These are phyloP conservation scores for Sebastes itinus DNA, from an alignment of 2,797 vertebrate genomes.

Conservation along the genomic window DNA sequence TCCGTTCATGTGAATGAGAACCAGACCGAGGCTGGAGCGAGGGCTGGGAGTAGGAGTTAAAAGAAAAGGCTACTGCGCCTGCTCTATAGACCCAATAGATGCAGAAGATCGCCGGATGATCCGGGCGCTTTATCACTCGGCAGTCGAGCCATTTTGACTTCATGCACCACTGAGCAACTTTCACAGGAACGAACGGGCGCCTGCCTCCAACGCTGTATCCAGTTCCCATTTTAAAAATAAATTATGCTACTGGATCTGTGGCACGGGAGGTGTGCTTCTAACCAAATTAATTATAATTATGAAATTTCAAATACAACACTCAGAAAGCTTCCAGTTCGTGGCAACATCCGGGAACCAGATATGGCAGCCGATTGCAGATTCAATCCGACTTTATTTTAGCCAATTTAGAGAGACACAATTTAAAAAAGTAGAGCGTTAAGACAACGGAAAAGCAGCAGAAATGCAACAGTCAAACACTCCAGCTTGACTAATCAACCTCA, in stretches of 20 bases:
- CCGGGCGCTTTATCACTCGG: no score
- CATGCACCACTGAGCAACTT: no score
- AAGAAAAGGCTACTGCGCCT: no score
- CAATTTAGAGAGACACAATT: conserved; percentile 4
- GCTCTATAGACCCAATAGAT: no score
- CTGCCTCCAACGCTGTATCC: no score
- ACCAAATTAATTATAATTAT: neutral
- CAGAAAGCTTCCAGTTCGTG: conserved; percentile 14
- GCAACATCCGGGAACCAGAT: neutral
- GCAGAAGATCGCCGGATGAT: no score
- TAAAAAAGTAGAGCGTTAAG: neutral
- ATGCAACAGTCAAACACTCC: neutral
- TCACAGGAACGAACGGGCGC: no score
- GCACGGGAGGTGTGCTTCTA: neutral
- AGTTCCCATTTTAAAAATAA: neutral
- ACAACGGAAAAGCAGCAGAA: conserved; percentile 20
- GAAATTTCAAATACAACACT: neutral
- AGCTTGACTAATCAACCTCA: conserved; percentile 1
- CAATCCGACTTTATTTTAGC: conserved; percentile 26
- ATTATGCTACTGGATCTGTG: neutral
- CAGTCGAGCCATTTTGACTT: no score
- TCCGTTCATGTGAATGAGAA: no score
- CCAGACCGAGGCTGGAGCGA: no score
- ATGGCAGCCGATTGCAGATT: conserved; percentile 9
- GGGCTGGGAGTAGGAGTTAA: no score